Evolutionary conservation across 2,113 vertebrate genomes (phyloP).

Genomic region (Casuarius casuarius): DNA sequence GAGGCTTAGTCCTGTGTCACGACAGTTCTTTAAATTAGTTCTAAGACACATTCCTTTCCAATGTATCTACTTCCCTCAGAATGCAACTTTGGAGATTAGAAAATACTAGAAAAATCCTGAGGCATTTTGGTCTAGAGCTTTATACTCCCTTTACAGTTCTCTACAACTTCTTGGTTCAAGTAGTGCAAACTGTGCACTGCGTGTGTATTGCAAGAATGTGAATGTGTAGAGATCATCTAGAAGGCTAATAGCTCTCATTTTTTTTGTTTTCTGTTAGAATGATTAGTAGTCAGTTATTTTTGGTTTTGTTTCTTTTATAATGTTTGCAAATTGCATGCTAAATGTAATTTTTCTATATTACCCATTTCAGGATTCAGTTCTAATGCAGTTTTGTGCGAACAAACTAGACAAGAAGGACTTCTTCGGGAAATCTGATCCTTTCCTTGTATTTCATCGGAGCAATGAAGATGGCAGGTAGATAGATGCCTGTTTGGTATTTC

Average conservation of each 20-base stretch:
- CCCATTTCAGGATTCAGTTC: conserved; percentile 82
- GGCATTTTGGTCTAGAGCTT: neutral
- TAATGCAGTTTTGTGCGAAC: conserved; percentile 92
- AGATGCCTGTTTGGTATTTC: neutral
- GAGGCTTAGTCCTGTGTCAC: neutral
- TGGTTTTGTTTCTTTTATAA: neutral
- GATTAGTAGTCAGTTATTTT: neutral
- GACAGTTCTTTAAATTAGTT: neutral
- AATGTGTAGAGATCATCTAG: neutral
- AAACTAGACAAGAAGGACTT: conserved; percentile 92
- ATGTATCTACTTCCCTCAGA: neutral
- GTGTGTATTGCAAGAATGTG: neutral
- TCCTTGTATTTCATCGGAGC: conserved; percentile 89
- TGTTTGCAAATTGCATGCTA: neutral
- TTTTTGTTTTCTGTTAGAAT: neutral
- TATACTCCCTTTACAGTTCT: neutral
- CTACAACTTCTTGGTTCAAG: neutral
- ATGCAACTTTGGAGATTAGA: neutral
- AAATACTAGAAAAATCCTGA: neutral
- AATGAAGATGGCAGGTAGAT: conserved; percentile 90
- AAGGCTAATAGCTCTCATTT: neutral
- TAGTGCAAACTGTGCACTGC: neutral
- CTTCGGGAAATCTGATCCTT: conserved; percentile 91
- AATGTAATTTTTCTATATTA: conserved; percentile 21
- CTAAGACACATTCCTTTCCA: neutral